phyloP scores from a whole-genome alignment of 2,888 invertebrate species.

The Muscina levida region DNA sequence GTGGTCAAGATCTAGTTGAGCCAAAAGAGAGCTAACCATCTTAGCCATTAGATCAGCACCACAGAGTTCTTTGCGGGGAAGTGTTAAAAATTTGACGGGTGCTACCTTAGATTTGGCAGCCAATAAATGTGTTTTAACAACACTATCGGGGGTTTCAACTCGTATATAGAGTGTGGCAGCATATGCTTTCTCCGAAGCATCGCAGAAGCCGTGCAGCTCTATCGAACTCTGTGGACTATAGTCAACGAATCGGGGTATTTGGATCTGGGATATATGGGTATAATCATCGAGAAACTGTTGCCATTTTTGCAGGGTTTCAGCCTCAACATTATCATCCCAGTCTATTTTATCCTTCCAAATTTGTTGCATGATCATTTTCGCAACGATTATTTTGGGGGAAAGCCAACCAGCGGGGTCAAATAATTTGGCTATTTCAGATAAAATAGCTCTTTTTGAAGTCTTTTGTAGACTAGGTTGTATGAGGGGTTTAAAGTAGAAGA shows the following conservation, averaged over 20 bases:
- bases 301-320: not conserved
- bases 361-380: not conserved
- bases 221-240: not conserved
- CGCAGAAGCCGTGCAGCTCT: constrained; percentile 2
- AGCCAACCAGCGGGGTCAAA: constrained; percentile 1
- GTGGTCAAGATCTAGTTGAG: not conserved
- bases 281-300: constrained; percentile 26
- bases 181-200: constrained; percentile 37
- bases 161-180: not conserved
- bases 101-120: constrained; percentile 31
- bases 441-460: not conserved
- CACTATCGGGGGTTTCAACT: not conserved
- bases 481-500: not conserved
- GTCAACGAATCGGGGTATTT: constrained; percentile 7
- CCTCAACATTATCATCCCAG: not conserved
- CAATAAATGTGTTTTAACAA: constrained; percentile 5
- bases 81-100: constrained; percentile 21
- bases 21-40: not conserved
- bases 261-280: not conserved
- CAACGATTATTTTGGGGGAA: not conserved
- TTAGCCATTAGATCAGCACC: constrained; percentile 6
- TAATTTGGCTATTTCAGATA: too few relatives aligned
- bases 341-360: not conserved
- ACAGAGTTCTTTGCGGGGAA: constrained; percentile 32
- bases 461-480: not conserved